Percentiles rank a stretch among this genome's conserved stretches.
Conservation (phyloP, 2,797 vertebrate genomes). For the Erpetoichthys calabaricus region DNA sequence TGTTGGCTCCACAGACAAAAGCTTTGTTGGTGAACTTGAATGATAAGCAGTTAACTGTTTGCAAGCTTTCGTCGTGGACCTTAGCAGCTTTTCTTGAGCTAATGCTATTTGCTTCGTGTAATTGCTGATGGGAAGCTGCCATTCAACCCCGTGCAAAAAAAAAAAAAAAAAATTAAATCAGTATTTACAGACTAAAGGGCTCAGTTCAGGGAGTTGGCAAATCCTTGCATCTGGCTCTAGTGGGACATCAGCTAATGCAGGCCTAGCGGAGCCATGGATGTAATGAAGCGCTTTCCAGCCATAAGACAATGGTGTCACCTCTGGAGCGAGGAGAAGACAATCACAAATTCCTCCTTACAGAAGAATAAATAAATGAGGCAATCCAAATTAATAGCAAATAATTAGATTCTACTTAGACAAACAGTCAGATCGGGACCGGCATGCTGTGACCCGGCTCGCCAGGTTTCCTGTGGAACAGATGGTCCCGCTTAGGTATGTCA, state of each 20-base stretch:
- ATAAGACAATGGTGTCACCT: too few relatives aligned
- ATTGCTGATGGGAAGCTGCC: slow-evolving; percentile 1
- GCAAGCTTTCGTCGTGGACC: slow-evolving; percentile 1
- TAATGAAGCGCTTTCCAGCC: too few relatives aligned
- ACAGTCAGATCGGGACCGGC: too few relatives aligned
- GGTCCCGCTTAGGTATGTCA: too few relatives aligned
- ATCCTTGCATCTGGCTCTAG: slow-evolving; percentile 1
- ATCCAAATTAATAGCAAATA: too few relatives aligned
- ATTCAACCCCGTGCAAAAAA: slow-evolving; percentile 12
- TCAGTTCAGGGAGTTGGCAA: slow-evolving; percentile 5
- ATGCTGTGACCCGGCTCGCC: too few relatives aligned
- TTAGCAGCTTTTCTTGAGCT: slow-evolving; percentile 9
- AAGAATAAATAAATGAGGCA: too few relatives aligned
- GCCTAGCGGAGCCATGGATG: slow-evolving; percentile 1
- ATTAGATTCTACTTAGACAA: too few relatives aligned
- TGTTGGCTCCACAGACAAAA: slow-evolving; percentile 16
- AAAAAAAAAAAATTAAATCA: slow-evolving; percentile 5
- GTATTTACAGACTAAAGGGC: slow-evolving; percentile 13
- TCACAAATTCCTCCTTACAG: too few relatives aligned
- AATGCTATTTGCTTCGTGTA: slow-evolving; percentile 7
- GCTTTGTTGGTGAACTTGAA: slow-evolving; percentile 6
- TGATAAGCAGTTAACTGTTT: slow-evolving; percentile 12
- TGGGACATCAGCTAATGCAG: slow-evolving; percentile 4
- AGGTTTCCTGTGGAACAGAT: too few relatives aligned
- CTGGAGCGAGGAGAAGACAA: too few relatives aligned